These are phyloP conservation scores for Alethe diademata DNA, from an alignment of 2,113 vertebrate species.

Conservation along the genomic window DNA sequence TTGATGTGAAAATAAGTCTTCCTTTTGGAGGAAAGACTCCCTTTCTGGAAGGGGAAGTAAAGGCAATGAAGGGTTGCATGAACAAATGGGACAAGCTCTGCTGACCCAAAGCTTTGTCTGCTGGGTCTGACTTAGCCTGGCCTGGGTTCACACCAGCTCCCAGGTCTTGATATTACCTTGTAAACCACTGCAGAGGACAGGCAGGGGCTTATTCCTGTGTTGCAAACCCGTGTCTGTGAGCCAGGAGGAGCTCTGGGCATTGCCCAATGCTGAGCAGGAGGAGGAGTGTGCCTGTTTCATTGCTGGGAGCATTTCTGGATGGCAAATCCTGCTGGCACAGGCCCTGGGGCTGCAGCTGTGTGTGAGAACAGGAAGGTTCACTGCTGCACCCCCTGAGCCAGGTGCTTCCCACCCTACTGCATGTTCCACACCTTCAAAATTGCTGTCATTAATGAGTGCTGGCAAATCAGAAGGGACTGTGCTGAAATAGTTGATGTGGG, in stretches of 20 bases:
- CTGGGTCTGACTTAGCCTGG: neutral
- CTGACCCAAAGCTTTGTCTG: neutral
- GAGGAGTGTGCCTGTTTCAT: neutral
- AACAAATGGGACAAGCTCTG: neutral
- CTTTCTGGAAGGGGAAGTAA: neutral
- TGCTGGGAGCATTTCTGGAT: neutral
- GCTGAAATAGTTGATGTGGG: neutral
- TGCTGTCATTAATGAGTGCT: neutral
- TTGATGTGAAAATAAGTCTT: neutral
- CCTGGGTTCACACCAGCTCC: neutral
- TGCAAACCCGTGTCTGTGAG: neutral
- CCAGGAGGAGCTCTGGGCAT: neutral
- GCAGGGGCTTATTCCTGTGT: neutral
- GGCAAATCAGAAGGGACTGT: neutral
- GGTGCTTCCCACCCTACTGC: neutral
- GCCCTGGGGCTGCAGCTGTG: neutral
- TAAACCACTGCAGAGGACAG: neutral
- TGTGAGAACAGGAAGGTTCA: neutral
- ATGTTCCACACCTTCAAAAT: neutral
- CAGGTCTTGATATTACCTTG: neutral
- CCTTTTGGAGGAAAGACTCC: neutral
- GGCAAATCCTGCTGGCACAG: neutral
- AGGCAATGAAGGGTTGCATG: neutral
- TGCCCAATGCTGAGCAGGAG: neutral
- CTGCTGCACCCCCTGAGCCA: neutral